phyloP scores from a whole-genome alignment of 2,797 vertebrate species.

The Sebastes itinus region DNA sequence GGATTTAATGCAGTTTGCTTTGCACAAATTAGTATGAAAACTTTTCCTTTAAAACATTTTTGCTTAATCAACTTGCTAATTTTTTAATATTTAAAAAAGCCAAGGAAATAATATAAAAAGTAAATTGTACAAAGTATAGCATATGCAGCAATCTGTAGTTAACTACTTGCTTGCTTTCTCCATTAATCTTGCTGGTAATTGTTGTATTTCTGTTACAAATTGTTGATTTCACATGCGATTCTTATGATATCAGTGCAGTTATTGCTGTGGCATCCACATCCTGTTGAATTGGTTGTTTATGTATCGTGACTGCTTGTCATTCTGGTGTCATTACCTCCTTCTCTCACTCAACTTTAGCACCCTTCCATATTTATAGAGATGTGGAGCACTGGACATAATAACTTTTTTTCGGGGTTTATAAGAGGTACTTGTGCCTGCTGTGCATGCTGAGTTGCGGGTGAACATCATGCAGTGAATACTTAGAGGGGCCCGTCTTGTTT shows the following conservation, averaged over 20 bases:
- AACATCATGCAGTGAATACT: constrained; percentile 58
- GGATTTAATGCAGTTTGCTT: neutral
- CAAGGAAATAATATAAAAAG: neutral
- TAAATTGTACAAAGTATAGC: neutral
- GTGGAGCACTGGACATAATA: constrained; percentile 38
- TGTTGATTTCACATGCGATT: neutral
- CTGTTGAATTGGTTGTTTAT: constrained; percentile 6
- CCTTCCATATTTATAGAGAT: constrained; percentile 46
- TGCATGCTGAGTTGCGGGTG: constrained; percentile 46
- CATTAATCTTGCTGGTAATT: neutral
- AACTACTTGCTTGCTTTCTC: neutral
- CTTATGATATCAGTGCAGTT: neutral
- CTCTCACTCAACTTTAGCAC: constrained; percentile 19
- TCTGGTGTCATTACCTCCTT: constrained; percentile 23
- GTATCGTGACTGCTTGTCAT: constrained; percentile 9
- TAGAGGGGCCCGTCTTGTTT: constrained; percentile 57
- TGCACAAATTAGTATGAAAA: neutral
- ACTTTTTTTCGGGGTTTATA: constrained; percentile 14
- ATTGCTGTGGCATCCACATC: neutral
- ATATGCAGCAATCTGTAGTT: neutral
- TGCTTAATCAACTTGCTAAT: no score
- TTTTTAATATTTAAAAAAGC: neutral
- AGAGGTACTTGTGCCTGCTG: constrained; percentile 27
- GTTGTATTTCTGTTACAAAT: constrained; percentile 1
- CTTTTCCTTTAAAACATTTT: neutral